A percentile compares a stretch with the other conserved stretches of the same genome.
Evolutionary conservation across 1,140 invertebrate genomes (phyloP).

Genomic region (Drosophila miranda): DNA sequence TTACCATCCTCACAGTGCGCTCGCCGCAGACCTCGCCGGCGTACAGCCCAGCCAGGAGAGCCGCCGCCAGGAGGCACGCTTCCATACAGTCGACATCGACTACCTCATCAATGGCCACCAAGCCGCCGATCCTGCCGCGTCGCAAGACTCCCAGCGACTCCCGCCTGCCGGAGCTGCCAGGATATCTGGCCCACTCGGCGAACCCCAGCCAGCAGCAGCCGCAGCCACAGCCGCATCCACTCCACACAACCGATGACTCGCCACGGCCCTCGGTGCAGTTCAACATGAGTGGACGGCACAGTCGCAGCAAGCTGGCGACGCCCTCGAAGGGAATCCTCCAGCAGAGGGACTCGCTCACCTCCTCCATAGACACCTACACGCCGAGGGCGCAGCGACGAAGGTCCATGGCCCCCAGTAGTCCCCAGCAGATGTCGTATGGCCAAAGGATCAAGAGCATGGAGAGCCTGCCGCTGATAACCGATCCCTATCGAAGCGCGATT

Average conservation of each 20-base stretch:
- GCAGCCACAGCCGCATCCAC: not conserved
- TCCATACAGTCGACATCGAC: slow-evolving; percentile 82
- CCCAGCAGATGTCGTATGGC: slow-evolving; percentile 21
- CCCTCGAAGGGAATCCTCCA: slow-evolving; percentile 75
- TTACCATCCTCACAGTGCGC: slow-evolving; percentile 85
- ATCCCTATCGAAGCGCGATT: slow-evolving; percentile 67
- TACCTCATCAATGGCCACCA: slow-evolving; percentile 53
- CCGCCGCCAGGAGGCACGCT: slow-evolving; percentile 54
- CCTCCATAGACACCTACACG: slow-evolving; percentile 75
- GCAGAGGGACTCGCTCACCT: slow-evolving; percentile 68
- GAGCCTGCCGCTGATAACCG: slow-evolving; percentile 62
- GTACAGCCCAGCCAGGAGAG: slow-evolving; percentile 34
- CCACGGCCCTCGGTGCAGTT: slow-evolving; percentile 79
- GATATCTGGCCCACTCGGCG: slow-evolving; percentile 16
- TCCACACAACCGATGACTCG: slow-evolving; percentile 62
- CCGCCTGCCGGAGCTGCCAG: slow-evolving; percentile 58
- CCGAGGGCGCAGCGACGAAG: slow-evolving; percentile 43
- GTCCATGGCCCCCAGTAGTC: slow-evolving; percentile 31
- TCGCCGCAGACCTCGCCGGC: slow-evolving; percentile 74
- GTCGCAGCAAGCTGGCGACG: slow-evolving; percentile 65
- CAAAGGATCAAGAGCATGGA: slow-evolving; percentile 71
- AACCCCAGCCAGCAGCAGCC: not conserved
- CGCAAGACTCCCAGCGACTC: slow-evolving; percentile 59
- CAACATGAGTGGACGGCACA: slow-evolving; percentile 71
- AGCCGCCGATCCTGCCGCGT: slow-evolving; percentile 45